phyloP scores from a whole-genome alignment of 2,888 invertebrate genomes.

The Orchesellides sinensis region DNA sequence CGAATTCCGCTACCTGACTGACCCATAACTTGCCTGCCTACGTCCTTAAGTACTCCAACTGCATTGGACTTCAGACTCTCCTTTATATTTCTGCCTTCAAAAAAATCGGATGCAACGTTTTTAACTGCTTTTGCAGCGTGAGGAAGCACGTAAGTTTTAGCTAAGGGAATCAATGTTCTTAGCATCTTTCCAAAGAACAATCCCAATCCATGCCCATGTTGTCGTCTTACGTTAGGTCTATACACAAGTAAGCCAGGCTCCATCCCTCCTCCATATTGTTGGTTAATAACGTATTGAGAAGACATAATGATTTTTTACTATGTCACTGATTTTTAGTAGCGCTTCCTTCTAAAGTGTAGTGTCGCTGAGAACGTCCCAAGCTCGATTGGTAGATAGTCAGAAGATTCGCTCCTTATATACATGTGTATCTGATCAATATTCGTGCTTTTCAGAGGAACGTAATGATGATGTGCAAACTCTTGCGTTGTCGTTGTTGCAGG shows the following conservation, averaged over 20 bases:
- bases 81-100: conserved; percentile 1
- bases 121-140: neutral
- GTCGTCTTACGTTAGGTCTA: conserved; percentile 1
- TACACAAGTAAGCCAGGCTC: neutral
- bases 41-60: neutral
- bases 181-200: conserved; percentile 5
- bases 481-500: neutral
- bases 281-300: too few relatives aligned
- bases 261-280: neutral
- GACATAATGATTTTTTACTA: neutral
- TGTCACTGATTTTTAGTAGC: neutral
- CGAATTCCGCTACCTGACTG: neutral
- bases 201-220: conserved; percentile 37
- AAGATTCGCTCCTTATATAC: conserved; percentile 34
- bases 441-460: neutral
- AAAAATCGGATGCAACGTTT: neutral
- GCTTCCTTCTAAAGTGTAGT: conserved; percentile 32
- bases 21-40: neutral
- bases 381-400: conserved; percentile 25
- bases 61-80: neutral
- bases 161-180: neutral
- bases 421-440: conserved; percentile 4
- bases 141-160: conserved; percentile 3
- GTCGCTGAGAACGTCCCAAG: conserved; percentile 14
- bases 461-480: conserved; percentile 32